Evolutionary conservation across 2,113 vertebrate species (phyloP).

Genomic region (Chrysochloris asiatica): DNA sequence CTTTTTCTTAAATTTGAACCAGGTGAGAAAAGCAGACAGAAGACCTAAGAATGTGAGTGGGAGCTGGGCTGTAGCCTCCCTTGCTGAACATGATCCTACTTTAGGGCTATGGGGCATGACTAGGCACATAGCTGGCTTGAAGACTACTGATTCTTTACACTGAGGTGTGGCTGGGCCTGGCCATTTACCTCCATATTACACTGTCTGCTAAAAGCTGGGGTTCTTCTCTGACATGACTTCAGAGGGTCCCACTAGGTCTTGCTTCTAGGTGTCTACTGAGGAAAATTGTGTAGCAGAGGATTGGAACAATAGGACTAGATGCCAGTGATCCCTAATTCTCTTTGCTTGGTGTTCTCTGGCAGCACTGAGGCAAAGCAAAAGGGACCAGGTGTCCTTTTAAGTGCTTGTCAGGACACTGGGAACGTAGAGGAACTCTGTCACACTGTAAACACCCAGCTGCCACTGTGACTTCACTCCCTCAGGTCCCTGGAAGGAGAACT

Average conservation of each 20-base stretch:
- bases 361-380: conserved; percentile 5
- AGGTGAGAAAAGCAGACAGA: conserved; percentile 44
- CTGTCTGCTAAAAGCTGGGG: conserved; percentile 65
- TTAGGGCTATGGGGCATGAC: neutral
- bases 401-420: neutral
- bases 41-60: conserved; percentile 47
- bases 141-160: conserved; percentile 72
- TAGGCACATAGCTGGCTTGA: neutral
- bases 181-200: conserved; percentile 34
- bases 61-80: neutral
- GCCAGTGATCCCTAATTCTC: neutral
- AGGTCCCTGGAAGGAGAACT: neutral
- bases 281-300: conserved; percentile 1
- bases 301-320: neutral
- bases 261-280: conserved; percentile 6
- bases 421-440: neutral
- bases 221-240: conserved; percentile 74
- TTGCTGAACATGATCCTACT: neutral
- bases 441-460: neutral
- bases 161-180: conserved; percentile 39
- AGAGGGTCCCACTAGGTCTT: conserved; percentile 37
- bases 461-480: neutral
- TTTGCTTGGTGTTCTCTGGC: conserved; percentile 27
- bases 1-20: conserved; percentile 50
- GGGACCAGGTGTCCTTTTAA: neutral